phyloP scores from a whole-genome alignment of 2,797 vertebrate genomes.

The Hoplostethus mediterraneus region DNA sequence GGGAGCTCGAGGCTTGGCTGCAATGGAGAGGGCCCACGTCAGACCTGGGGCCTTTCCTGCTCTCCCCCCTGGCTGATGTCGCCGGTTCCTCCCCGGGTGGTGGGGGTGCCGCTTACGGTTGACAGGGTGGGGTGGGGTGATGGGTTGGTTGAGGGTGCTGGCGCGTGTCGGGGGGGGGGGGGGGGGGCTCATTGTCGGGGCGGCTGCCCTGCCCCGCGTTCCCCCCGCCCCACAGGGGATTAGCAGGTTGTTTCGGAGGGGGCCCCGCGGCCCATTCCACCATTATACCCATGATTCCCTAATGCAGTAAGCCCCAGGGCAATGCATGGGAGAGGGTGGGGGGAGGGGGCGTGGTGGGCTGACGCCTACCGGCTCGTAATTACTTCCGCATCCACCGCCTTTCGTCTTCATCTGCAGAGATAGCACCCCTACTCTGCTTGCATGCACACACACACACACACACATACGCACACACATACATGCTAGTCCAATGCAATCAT shows the following conservation, averaged over 20 bases:
- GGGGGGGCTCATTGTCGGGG: conserved; percentile 68
- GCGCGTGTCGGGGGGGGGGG: conserved; percentile 78
- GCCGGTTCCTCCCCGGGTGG: conserved; percentile 33
- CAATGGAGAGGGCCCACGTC: conserved; percentile 12
- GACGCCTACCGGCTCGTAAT: conserved; percentile 80
- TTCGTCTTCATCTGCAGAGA: conserved; percentile 70
- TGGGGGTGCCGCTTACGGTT: conserved; percentile 51
- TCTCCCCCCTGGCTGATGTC: conserved; percentile 53
- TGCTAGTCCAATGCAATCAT: conserved; percentile 28
- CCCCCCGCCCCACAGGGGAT: conserved; percentile 76
- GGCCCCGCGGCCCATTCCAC: conserved; percentile 76
- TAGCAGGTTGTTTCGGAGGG: conserved; percentile 84
- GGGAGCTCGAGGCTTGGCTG: conserved; percentile 14
- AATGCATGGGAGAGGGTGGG: conserved; percentile 51
- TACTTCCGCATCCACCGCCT: conserved; percentile 68
- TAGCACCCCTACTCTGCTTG: conserved; percentile 35
- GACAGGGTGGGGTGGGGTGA: conserved; percentile 32
- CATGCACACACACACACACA: neutral
- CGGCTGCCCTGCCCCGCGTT: conserved; percentile 61
- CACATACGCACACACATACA: conserved; percentile 18
- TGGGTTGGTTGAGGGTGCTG: conserved; percentile 59
- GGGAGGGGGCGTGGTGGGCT: conserved; percentile 60
- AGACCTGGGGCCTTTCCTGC: conserved; percentile 45
- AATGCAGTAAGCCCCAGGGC: conserved; percentile 67
- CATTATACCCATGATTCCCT: conserved; percentile 80